Evolutionary conservation across 1,140 invertebrate species (phyloP), one percentile per base, ranked within the genome.

Genomic region (Teleogryllus occipitalis): DNA sequence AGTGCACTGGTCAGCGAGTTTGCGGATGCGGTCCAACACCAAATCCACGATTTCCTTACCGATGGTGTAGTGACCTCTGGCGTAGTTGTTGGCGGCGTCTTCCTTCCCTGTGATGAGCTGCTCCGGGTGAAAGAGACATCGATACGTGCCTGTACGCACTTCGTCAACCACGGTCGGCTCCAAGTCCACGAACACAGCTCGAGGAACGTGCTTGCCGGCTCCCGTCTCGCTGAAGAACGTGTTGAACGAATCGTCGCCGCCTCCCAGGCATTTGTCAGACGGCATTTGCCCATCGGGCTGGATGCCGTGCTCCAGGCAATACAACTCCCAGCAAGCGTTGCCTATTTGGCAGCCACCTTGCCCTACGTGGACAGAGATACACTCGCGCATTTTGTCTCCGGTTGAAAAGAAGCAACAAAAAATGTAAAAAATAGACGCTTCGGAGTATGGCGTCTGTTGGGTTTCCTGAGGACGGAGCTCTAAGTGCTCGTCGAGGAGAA

Each of bases 141-240:
- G 83, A 84, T 90, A 90, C 7, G 88, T 87, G 47, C 89, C 90
- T 78, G 87, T 90, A 18, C 90, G 84, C 8, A 90, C 87, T 81
- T 90, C 89, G 83, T 89, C 87, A 77, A 94, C 90, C 73, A 94
- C 93, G 82, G 94, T 94, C 54, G 94, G 94, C 84, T 95, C 94
- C 81, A 91, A 86, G 82, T 91, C 90, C 8, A 91, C 89, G 80
- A 91, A 92, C 18, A 92, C 89, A 6, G 90, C 90, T 80, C 89
- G 85, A 5, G 93, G 93, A 21, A 96, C 94, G 86, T 96, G 94
- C 85, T 96, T 96, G 78, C 94, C 95, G 74, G 93, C 90, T 22
- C 93, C 93, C 73, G 95, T 97, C 86, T 97, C 95, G 82, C 93
- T 94, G 89, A 96, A 96, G 86, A 96, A 96, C 8, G 95, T 96